Base-by-base conservation (phyloP, 2,888 invertebrate species). In the Galerucella pusilla region DNA sequence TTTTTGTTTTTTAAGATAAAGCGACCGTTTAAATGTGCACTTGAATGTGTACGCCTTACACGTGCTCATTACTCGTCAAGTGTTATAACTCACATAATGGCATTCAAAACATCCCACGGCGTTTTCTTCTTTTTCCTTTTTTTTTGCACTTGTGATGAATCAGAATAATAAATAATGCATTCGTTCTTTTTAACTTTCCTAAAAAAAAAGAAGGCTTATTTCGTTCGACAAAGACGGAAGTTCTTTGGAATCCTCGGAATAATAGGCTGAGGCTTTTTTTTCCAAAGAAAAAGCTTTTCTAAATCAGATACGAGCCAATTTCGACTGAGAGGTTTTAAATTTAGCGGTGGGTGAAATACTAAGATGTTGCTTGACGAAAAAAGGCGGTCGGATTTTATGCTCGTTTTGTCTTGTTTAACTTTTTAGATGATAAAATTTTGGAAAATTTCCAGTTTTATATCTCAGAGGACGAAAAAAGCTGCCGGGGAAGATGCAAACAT, bases 81-180 rank as follows among this genome's bases (percentile, higher is more conserved):
- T 70, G 70, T 63, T 70, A 57, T 70, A 63, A 70, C 25, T 63
- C 61, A 46, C 63, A 70, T 70, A 70, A 70, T 63, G 63, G 70
- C 46, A 63, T 70, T 70, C 70, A 65, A 70, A 63, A 70, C 70
- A 70, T 63, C 49, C 70, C 63, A 61, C 61, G n/a, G 35, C 52
- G 25, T 70, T 70, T 59, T 49, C 46, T 63, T 63, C 7, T 63
- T 63, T 35, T 35, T 1, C 7, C 7, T 35, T 5, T 0, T 42
- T 63, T 35, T 46, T 70, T 70, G 70, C 63, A 70, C 70, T 70
- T 25, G 42, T 70, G 60, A 61, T 70, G 70, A 70, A 60, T 70
- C 70, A 63, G 70, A 70, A 60, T 70, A 60, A 70, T 70, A 70
- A 70, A 70, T 70, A 70, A 70, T 70, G 70, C 70, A 70, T 70